phyloP scores from a whole-genome alignment of 2,888 invertebrate genomes.

The Asteroscopus sphinx region DNA sequence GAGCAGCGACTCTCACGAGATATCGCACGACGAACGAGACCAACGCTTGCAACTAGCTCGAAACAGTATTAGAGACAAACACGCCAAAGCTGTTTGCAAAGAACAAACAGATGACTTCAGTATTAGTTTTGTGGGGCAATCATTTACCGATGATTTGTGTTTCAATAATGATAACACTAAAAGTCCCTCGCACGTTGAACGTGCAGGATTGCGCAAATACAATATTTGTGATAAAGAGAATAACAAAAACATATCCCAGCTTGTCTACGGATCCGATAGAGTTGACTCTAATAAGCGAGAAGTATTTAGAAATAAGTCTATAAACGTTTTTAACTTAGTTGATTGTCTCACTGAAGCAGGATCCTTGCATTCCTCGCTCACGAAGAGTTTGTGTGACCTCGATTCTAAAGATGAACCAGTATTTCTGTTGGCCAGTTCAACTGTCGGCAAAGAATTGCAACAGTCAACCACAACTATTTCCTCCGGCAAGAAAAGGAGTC shows the following conservation, averaged over 20 bases:
- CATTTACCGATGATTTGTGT: conserved; percentile 74
- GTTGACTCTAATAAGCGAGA: conserved; percentile 80
- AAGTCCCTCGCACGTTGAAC: conserved; percentile 66
- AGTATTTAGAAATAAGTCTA: conserved; percentile 87
- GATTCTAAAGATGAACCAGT: conserved; percentile 82
- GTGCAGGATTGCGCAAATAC: conserved; percentile 71
- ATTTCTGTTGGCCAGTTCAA: conserved; percentile 76
- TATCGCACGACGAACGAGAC: conserved; percentile 72
- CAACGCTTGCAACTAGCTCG: conserved; percentile 75
- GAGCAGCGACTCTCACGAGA: conserved; percentile 55
- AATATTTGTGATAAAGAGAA: conserved; percentile 82
- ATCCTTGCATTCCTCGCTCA: conserved; percentile 83
- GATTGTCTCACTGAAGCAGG: conserved; percentile 83
- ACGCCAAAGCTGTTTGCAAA: conserved; percentile 63
- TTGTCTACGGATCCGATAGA: conserved; percentile 70
- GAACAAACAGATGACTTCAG: conserved; percentile 73
- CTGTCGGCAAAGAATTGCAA: conserved; percentile 78
- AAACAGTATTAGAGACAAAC: conserved; percentile 75
- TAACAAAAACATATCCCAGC: conserved; percentile 69
- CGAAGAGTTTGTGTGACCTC: conserved; percentile 85
- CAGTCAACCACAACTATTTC: conserved; percentile 85
- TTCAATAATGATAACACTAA: conserved; percentile 65
- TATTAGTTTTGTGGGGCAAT: conserved; percentile 78
- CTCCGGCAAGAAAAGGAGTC: conserved; percentile 86
- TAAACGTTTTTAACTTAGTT: conserved; percentile 85